Conservation (phyloP, 1,140 invertebrate genomes). For the Drosophila serrata region DNA sequence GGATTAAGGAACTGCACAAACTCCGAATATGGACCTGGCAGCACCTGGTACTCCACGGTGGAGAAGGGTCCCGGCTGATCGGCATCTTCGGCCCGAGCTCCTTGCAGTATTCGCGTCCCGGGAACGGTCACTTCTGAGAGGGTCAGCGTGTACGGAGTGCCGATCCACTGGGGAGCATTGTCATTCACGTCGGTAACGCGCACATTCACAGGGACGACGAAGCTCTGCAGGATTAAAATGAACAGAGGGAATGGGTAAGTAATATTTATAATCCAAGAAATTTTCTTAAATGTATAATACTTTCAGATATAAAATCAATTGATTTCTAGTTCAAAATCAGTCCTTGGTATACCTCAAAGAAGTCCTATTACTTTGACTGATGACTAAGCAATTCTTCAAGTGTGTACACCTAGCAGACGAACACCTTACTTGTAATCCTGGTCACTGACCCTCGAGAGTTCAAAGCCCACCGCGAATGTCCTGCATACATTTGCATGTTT, state of each 20-base stretch:
- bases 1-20: conserved; percentile 94
- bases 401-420: conserved; percentile 50
- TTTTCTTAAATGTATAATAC: no score
- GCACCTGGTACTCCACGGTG: conserved; percentile 93
- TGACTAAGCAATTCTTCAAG: conserved; percentile 7
- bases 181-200: conserved; percentile 97
- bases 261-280: not conserved
- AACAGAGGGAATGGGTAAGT: not conserved
- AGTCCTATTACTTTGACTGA: not conserved
- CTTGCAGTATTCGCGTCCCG: conserved; percentile 91
- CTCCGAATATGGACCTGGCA: conserved; percentile 92
- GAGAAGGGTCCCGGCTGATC: conserved; percentile 96
- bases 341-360: not conserved
- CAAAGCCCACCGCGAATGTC: conserved; percentile 70
- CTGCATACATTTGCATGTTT: conserved; percentile 80
- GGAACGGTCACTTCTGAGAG: conserved; percentile 94
- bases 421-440: conserved; percentile 54
- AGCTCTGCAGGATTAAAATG: conserved; percentile 87
- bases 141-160: conserved; percentile 92
- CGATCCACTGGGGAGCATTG: conserved; percentile 93
- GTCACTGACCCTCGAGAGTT: conserved; percentile 73
- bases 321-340: no score
- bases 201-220: conserved; percentile 95
- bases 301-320: not conserved
- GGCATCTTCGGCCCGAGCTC: conserved; percentile 91